phyloP scores from a whole-genome alignment of 2,888 invertebrate genomes.

The Pasiphila rectangulata region DNA sequence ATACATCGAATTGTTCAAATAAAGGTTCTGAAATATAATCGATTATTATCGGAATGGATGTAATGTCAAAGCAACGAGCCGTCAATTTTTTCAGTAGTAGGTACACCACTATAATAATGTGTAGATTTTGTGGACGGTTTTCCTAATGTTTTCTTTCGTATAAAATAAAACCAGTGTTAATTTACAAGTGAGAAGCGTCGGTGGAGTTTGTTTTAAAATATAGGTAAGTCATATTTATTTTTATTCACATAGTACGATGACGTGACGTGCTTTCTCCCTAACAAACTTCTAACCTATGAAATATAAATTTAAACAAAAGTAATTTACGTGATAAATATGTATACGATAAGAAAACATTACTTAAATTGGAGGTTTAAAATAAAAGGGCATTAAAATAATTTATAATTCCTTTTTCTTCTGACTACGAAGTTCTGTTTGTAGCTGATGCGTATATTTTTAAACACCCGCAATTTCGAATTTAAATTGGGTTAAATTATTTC shows the following conservation, averaged over 20 bases:
- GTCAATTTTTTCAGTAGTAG: neutral
- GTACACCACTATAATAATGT: constrained; percentile 43
- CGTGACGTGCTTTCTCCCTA: neutral
- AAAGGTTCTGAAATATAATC: neutral
- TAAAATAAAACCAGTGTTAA: constrained; percentile 70
- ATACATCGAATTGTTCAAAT: neutral
- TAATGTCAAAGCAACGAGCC: neutral
- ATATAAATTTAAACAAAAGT: constrained; percentile 16
- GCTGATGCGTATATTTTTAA: neutral
- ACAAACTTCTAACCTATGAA: constrained; percentile 25
- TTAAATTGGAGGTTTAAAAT: too few relatives aligned
- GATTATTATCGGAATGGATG: neutral
- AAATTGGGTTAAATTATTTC: too few relatives aligned
- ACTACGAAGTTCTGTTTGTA: too few relatives aligned
- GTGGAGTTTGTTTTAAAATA: constrained; percentile 42
- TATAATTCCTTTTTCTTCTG: too few relatives aligned
- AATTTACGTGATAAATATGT: too few relatives aligned
- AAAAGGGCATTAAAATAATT: neutral
- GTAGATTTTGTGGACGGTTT: constrained; percentile 52
- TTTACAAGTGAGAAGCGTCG: constrained; percentile 66
- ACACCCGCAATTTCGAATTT: too few relatives aligned
- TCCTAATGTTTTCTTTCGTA: constrained; percentile 67
- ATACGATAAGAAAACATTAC: constrained; percentile 5
- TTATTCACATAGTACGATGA: constrained; percentile 2
- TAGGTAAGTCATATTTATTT: constrained; percentile 47